Evolutionary conservation across 2,797 vertebrate genomes (phyloP).

Genomic region (Sebastiscus albofasciatus): DNA sequence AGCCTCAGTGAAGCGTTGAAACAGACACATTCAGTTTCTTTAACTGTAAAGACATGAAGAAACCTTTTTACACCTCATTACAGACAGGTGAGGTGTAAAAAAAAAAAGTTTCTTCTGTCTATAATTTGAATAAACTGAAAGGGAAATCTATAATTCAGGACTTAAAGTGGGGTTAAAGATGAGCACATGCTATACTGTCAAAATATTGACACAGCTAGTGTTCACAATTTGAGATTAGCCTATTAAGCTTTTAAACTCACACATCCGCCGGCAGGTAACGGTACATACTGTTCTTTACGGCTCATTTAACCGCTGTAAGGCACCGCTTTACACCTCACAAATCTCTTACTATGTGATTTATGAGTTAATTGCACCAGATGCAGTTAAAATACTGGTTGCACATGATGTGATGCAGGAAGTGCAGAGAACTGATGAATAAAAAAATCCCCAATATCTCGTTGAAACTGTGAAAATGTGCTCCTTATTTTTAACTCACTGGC

Average conservation of each 20-base stretch:
- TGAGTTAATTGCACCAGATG: not conserved
- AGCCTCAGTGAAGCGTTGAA: not conserved
- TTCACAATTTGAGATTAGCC: slow-evolving; percentile 7
- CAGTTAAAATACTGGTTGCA: not conserved
- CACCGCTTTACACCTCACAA: not conserved
- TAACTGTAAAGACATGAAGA: no score
- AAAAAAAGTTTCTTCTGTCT: not conserved
- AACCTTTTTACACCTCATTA: no score
- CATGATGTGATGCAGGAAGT: not conserved
- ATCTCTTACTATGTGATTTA: slow-evolving; percentile 1
- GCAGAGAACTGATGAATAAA: not conserved
- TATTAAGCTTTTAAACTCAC: slow-evolving; percentile 2
- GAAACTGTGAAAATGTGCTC: not conserved
- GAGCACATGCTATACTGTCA: not conserved
- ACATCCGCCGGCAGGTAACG: not conserved
- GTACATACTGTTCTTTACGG: not conserved
- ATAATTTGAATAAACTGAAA: not conserved
- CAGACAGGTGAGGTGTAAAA: not conserved
- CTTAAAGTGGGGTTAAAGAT: not conserved
- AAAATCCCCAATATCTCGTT: not conserved
- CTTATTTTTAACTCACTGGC: not conserved
- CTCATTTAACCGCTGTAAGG: slow-evolving; percentile 11
- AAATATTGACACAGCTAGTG: slow-evolving; percentile 9
- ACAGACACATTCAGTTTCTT: not conserved
- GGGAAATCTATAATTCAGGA: not conserved